Percentiles rank a stretch among this genome's conserved stretches.
These are phyloP conservation scores for Nymphalis polychloros DNA, from an alignment of 2,888 invertebrate species.

Conservation along the genomic window DNA sequence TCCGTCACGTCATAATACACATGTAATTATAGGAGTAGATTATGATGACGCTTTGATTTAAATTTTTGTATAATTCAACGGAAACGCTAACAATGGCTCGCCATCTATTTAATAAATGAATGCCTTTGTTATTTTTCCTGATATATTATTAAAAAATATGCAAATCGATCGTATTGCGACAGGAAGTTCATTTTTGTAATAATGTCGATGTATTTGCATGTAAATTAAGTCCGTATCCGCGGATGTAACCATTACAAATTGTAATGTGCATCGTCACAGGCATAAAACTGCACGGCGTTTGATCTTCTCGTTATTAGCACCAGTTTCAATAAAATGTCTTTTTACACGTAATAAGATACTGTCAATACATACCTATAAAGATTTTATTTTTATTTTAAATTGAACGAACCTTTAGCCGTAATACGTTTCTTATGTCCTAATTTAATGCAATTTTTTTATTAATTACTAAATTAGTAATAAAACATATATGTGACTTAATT, in stretches of 20 bases:
- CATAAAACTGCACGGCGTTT: conserved; percentile 57
- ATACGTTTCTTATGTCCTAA: conserved; percentile 11
- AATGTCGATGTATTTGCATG: conserved; percentile 76
- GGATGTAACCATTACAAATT: conserved; percentile 73
- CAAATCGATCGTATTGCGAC: conserved; percentile 74
- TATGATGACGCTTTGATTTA: conserved; percentile 69
- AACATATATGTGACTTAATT: not conserved
- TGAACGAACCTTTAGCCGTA: conserved; percentile 9
- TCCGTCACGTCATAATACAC: conserved; percentile 48
- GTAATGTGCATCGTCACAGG: conserved; percentile 66
- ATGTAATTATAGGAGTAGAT: conserved; percentile 66
- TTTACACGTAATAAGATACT: conserved; percentile 26
- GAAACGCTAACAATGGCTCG: conserved; percentile 72
- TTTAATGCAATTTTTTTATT: not conserved
- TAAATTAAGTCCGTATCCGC: conserved; percentile 73
- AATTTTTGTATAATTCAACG: conserved; percentile 78
- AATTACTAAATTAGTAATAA: not conserved
- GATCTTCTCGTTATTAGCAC: conserved; percentile 39
- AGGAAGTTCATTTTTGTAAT: conserved; percentile 79
- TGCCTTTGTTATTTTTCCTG: conserved; percentile 71
- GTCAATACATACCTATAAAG: conserved; percentile 22
- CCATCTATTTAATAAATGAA: conserved; percentile 63
- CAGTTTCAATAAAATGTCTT: conserved; percentile 35
- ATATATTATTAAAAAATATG: conserved; percentile 80
- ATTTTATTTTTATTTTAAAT: conserved; percentile 12